phyloP scores from a whole-genome alignment of 2,113 vertebrate genomes.

The Amia ocellicauda region DNA sequence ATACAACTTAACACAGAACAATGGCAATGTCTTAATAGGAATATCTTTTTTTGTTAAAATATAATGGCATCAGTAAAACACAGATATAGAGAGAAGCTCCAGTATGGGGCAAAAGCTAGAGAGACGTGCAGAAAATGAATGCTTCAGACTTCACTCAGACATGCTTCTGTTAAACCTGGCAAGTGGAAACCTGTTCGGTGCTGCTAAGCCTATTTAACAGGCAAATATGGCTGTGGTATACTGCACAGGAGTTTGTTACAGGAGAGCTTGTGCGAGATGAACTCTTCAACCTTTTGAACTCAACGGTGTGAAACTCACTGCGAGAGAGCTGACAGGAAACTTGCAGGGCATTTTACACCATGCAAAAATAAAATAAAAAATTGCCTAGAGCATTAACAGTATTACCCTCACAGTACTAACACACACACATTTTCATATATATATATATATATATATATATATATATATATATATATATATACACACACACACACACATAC shows the following conservation, averaged over 20 bases:
- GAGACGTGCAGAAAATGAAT: not conserved
- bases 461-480: no score
- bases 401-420: no score
- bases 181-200: not conserved
- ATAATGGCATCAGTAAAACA: no score
- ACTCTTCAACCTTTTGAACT: constrained; percentile 1
- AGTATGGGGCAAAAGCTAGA: not conserved
- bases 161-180: not conserved
- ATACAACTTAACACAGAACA: no score
- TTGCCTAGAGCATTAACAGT: no score
- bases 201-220: not conserved
- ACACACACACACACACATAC: no score
- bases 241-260: not conserved
- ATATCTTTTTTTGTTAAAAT: no score
- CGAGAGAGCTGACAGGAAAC: not conserved
- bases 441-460: no score
- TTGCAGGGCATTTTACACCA: not conserved
- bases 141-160: not conserved
- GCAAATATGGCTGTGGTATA: not conserved
- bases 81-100: not conserved
- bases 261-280: not conserved
- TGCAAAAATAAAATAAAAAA: no score
- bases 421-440: no score
- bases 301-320: not conserved
- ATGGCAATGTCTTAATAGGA: no score